Conservation (phyloP, 1,140 invertebrate genomes). For the Drosophila ohnishii region DNA sequence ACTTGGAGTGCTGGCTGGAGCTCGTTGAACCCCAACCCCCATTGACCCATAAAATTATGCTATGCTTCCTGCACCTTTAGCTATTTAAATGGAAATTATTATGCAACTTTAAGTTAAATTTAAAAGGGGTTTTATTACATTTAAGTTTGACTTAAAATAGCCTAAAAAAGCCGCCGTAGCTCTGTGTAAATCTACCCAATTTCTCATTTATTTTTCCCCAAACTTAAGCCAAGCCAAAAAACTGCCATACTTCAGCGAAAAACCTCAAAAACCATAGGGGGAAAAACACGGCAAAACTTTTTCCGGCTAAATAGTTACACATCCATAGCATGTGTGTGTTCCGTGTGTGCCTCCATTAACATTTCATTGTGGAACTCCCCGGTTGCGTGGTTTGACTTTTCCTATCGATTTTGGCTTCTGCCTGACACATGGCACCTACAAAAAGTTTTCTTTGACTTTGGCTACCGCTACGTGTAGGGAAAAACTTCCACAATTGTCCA, state of each 20-base stretch:
- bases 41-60: conserved; percentile 56
- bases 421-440: conserved; percentile 31
- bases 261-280: conserved; percentile 17
- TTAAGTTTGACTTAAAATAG: not conserved
- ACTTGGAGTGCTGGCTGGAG: conserved; percentile 11
- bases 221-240: not conserved
- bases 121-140: not conserved
- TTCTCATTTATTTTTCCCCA: not conserved
- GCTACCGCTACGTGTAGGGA: conserved; percentile 16
- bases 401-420: conserved; percentile 42
- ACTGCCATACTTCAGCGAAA: conserved; percentile 8
- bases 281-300: conserved; percentile 31
- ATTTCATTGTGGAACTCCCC: conserved; percentile 38
- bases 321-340: conserved; percentile 14
- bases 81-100: conserved; percentile 1
- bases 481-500: conserved; percentile 49
- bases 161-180: not conserved
- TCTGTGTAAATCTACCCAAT: not conserved
- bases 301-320: conserved; percentile 39
- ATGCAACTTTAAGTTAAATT: not conserved
- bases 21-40: conserved; percentile 43
- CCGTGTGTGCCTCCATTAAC: conserved; percentile 32
- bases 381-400: conserved; percentile 50
- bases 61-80: conserved; percentile 26
- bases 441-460: conserved; percentile 39